Conservation (phyloP, 2,797 vertebrate species). For the Cichlasoma orientale region DNA sequence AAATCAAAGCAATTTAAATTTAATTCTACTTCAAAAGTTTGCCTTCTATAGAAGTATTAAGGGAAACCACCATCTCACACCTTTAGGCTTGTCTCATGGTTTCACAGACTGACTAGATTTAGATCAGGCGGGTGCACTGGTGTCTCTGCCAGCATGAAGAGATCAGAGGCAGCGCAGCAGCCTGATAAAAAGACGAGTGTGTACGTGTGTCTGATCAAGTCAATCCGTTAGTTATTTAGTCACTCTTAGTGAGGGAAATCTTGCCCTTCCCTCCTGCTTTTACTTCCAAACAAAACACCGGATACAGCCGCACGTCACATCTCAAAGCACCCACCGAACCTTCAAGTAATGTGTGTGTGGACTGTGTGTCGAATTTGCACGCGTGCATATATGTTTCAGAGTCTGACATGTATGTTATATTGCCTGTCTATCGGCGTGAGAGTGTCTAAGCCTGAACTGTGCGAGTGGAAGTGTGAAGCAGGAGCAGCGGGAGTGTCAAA, state of each 20-base stretch:
- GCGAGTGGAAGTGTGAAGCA: conserved; percentile 61
- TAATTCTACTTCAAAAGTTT: conserved; percentile 45
- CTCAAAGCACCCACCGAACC: conserved; percentile 35
- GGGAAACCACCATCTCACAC: conserved; percentile 31
- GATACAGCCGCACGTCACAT: conserved; percentile 31
- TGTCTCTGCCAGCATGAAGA: conserved; percentile 50
- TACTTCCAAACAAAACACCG: conserved; percentile 46
- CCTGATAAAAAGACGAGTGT: conserved; percentile 57
- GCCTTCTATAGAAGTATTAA: conserved; percentile 28
- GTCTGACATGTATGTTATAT: conserved; percentile 34
- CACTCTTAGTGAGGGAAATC: conserved; percentile 47
- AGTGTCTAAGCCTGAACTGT: conserved; percentile 21
- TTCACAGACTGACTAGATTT: conserved; percentile 61
- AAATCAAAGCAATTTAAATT: conserved; percentile 52
- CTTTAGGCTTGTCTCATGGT: conserved; percentile 46
- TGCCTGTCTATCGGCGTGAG: conserved; percentile 16
- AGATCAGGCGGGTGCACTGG: conserved; percentile 38
- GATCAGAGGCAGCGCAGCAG: conserved; percentile 59
- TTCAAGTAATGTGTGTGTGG: conserved; percentile 11
- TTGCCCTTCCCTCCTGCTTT: conserved; percentile 28
- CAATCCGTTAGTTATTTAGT: conserved; percentile 61
- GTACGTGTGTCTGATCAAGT: conserved; percentile 51
- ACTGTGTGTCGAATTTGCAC: conserved; percentile 25
- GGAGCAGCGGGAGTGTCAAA: conserved; percentile 72
- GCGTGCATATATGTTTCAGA: conserved; percentile 5